phyloP scores from a whole-genome alignment of 2,113 vertebrate genomes.

The Geothlypis trichas region DNA sequence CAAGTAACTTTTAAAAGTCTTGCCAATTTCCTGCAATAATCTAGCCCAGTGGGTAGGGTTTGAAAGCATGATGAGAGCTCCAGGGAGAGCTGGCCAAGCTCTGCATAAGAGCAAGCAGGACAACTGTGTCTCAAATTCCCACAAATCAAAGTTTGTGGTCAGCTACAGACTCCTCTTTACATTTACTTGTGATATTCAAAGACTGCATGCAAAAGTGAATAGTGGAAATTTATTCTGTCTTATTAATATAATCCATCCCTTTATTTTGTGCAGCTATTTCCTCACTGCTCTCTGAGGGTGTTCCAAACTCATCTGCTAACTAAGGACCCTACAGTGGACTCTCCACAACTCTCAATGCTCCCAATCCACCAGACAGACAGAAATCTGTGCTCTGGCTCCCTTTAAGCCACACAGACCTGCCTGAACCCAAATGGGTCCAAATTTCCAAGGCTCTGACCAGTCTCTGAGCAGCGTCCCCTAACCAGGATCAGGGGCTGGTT shows the following conservation, averaged over 20 bases:
- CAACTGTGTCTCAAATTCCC: neutral
- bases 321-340: neutral
- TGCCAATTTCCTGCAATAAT: neutral
- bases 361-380: neutral
- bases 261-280: neutral
- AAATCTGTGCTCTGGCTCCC: neutral
- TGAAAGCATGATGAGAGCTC: neutral
- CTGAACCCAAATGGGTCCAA: neutral
- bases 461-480: neutral
- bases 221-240: neutral
- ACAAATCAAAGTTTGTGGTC: neutral
- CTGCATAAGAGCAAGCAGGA: neutral
- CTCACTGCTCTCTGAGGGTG: neutral
- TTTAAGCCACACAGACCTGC: neutral
- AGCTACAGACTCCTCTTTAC: neutral
- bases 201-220: neutral
- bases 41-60: neutral
- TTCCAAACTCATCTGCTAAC: neutral
- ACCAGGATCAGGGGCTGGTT: neutral
- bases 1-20: neutral
- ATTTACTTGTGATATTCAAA: neutral
- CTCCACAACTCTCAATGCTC: neutral
- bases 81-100: neutral
- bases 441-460: neutral
- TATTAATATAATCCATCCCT: neutral